These are phyloP conservation scores for Aplysia californica DNA, from an alignment of 1,140 invertebrate genomes.

Conservation along the genomic window DNA sequence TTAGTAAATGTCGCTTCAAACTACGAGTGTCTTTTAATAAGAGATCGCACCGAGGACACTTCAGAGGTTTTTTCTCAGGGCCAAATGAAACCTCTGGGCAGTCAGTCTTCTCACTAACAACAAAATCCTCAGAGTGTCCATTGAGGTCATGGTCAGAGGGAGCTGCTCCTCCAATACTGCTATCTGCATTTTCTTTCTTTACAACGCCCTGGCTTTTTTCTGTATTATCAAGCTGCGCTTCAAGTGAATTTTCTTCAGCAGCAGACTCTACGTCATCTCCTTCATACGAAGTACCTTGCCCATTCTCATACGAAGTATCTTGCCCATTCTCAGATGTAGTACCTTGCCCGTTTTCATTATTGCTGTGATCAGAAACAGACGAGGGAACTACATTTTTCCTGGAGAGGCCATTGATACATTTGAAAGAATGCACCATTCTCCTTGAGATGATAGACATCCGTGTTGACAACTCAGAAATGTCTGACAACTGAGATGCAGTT, in stretches of 20 bases:
- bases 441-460: conserved; percentile 3
- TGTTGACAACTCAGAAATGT: conserved; percentile 10
- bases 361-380: no score
- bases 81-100: no score
- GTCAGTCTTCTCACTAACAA: no score
- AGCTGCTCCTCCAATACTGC: neutral
- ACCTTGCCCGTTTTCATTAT: no score
- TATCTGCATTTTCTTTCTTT: conserved; percentile 3
- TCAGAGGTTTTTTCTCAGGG: conserved; percentile 1
- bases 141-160: neutral
- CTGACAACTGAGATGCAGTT: conserved; percentile 3
- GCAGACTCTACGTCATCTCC: no score
- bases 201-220: conserved; percentile 4
- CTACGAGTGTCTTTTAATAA: conserved; percentile 13
- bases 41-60: conserved; percentile 6
- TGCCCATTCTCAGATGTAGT: no score
- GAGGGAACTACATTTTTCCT: no score
- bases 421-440: conserved; percentile 6
- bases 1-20: conserved; percentile 28
- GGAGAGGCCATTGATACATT: neutral
- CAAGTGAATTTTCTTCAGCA: neutral
- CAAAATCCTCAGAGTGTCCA: no score
- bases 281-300: no score
- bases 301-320: no score
- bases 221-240: conserved; percentile 9